Evolutionary conservation across 1,140 invertebrate species (phyloP).

Genomic region (Plectrocnemia conspersa): DNA sequence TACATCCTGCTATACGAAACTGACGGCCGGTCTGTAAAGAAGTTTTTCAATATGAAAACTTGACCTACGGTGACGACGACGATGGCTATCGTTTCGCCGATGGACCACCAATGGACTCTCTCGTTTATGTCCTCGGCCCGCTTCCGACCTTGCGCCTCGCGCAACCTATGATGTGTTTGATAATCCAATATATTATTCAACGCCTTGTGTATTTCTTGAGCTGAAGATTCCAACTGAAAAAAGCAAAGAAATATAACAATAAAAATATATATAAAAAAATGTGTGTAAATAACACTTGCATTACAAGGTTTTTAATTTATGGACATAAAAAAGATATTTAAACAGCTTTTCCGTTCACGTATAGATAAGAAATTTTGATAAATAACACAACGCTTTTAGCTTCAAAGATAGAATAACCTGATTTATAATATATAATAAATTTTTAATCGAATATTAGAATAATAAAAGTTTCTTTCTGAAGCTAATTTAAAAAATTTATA

Average conservation of each 20-base stretch:
- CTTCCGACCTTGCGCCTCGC: conserved; percentile 90
- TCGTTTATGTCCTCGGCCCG: conserved; percentile 94
- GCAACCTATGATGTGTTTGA: conserved; percentile 93
- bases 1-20: conserved; percentile 28
- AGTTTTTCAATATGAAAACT: conserved; percentile 88
- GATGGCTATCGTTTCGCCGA: conserved; percentile 82
- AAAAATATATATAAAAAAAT: not conserved
- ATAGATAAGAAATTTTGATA: conserved; percentile 20
- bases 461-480: not conserved
- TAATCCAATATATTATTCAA: conserved; percentile 84
- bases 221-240: conserved; percentile 84
- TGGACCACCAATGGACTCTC: conserved; percentile 88
- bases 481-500: not conserved
- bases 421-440: not conserved
- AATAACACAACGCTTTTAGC: no score
- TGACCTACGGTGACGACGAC: conserved; percentile 81
- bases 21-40: conserved; percentile 81
- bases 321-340: no score
- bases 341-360: no score
- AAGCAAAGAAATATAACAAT: not conserved
- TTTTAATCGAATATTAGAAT: no score
- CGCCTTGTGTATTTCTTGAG: conserved; percentile 82
- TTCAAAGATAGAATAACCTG: no score
- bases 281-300: no score
- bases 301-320: no score